Percentiles rank a stretch among this genome's conserved stretches.
Conservation (phyloP, 2,797 vertebrate species). For the Tympanoctomys barrerae region DNA sequence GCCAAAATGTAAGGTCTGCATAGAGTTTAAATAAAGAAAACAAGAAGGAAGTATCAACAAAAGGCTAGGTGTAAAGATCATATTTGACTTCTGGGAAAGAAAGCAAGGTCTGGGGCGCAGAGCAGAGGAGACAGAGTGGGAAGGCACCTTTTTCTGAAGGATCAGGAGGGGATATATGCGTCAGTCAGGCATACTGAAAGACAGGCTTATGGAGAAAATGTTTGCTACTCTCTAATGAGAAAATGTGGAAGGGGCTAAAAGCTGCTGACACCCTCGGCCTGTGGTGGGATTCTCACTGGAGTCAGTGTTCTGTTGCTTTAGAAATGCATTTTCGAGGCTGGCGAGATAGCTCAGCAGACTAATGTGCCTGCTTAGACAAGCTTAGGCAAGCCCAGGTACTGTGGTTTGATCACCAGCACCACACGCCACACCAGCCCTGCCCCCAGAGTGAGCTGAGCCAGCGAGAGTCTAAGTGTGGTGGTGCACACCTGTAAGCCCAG, state of each 20-base stretch:
- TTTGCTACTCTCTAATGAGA: not conserved
- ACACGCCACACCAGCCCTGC: too few relatives aligned
- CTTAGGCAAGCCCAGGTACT: too few relatives aligned
- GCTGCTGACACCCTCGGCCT: not conserved
- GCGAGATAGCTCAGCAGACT: too few relatives aligned
- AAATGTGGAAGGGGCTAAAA: constrained; percentile 21
- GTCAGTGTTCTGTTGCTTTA: constrained; percentile 17
- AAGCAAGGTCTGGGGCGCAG: constrained; percentile 27
- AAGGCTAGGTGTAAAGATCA: constrained; percentile 15
- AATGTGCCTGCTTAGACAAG: too few relatives aligned
- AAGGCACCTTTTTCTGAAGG: constrained; percentile 48
- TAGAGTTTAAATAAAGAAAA: constrained; percentile 60
- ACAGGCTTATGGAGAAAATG: not conserved
- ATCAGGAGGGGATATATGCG: not conserved
- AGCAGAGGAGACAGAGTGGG: not conserved
- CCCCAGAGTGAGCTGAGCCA: too few relatives aligned
- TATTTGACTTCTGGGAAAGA: not conserved
- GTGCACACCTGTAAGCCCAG: too few relatives aligned
- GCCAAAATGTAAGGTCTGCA: constrained; percentile 63
- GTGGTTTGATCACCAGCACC: too few relatives aligned
- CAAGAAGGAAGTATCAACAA: constrained; percentile 25
- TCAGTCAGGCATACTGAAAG: not conserved
- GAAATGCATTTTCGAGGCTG: not conserved
- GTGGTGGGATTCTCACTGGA: not conserved
- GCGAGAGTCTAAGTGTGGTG: too few relatives aligned